Conservation (phyloP, 2,888 invertebrate species). For the Idaea straminata region DNA sequence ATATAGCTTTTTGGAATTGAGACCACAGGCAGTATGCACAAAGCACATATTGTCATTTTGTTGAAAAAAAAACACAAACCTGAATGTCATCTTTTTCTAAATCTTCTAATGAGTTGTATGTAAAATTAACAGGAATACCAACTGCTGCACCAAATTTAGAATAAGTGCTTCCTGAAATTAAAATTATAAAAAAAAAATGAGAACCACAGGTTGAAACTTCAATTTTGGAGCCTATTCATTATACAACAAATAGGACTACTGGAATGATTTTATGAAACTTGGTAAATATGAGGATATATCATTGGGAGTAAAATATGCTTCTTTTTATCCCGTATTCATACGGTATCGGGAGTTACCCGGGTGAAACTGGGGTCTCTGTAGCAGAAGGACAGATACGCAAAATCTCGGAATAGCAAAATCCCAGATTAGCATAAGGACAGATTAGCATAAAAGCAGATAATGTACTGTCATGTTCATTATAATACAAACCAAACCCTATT, state of each 20-base stretch:
- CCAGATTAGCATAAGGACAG: too few relatives aligned
- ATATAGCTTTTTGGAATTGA: neutral
- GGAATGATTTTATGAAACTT: neutral
- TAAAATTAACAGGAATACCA: conserved; percentile 87
- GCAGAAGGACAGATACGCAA: too few relatives aligned
- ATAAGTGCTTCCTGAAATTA: conserved; percentile 71
- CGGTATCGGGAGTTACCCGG: neutral
- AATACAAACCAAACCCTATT: too few relatives aligned
- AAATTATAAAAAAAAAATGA: conserved; percentile 19
- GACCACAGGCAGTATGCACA: neutral
- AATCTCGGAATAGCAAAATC: too few relatives aligned
- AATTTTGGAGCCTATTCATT: too few relatives aligned
- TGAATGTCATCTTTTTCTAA: conserved; percentile 81
- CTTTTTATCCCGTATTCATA: too few relatives aligned
- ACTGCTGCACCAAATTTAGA: conserved; percentile 82
- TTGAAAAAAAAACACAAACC: conserved; percentile 42
- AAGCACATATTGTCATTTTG: neutral
- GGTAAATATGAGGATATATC: neutral
- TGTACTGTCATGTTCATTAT: too few relatives aligned
- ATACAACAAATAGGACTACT: too few relatives aligned
- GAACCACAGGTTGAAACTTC: too few relatives aligned
- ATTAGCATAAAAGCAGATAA: too few relatives aligned
- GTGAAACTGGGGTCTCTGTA: too few relatives aligned
- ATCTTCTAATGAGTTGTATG: conserved; percentile 76
- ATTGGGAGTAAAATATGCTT: too few relatives aligned